Conservation (phyloP, 2,888 invertebrate genomes). For the Hyppa rectilinea region DNA sequence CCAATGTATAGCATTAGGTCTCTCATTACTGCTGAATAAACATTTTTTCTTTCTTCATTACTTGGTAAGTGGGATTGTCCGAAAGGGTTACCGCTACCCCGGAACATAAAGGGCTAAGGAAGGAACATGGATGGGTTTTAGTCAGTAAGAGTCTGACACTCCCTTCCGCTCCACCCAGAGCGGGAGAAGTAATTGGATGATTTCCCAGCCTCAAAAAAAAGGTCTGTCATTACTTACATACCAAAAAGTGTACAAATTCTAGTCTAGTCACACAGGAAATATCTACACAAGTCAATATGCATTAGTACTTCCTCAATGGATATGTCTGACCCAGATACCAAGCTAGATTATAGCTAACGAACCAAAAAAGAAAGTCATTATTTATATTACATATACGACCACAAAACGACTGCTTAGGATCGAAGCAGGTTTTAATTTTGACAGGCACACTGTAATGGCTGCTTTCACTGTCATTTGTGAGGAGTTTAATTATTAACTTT, state of each 20-base stretch:
- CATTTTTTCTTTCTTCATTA: too few species aligned
- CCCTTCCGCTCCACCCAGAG: too few species aligned
- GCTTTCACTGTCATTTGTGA: slow-evolving; percentile 55
- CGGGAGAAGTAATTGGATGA: too few species aligned
- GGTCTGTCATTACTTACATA: background rate
- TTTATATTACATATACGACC: slow-evolving; percentile 38
- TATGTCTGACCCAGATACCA: slow-evolving; percentile 38
- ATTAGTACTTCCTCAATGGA: slow-evolving; percentile 31
- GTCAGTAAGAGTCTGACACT: too few species aligned
- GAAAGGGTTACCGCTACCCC: too few species aligned
- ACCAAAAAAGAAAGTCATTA: slow-evolving; percentile 59
- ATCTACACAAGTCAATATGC: slow-evolving; percentile 30
- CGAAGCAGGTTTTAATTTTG: slow-evolving; percentile 44
- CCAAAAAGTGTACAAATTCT: slow-evolving; percentile 19
- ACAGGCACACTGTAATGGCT: slow-evolving; percentile 24
- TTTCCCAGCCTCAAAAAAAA: too few species aligned
- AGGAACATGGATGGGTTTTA: too few species aligned
- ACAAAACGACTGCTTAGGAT: slow-evolving; percentile 38
- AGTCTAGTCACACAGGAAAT: slow-evolving; percentile 15
- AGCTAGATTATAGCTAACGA: slow-evolving; percentile 30
- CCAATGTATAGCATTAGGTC: background rate
- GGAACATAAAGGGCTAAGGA: too few species aligned
- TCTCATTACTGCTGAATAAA: too few species aligned
- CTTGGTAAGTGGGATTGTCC: too few species aligned
- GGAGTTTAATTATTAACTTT: slow-evolving; percentile 17